Evolutionary conservation across 2,113 vertebrate genomes (phyloP).

Genomic region (Crotalus tigris): DNA sequence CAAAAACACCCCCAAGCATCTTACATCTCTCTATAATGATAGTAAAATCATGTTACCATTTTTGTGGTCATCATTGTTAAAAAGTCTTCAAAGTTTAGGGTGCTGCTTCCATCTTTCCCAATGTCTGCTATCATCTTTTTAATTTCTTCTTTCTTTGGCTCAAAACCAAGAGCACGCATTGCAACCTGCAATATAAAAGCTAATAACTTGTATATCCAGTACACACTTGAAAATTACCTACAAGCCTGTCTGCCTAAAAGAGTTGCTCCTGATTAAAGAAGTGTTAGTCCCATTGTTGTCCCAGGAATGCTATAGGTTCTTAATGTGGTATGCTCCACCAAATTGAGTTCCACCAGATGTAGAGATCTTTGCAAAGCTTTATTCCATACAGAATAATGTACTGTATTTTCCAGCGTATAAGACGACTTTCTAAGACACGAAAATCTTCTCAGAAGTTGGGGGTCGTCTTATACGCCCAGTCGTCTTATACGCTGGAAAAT

Average conservation of each 20-base stretch:
- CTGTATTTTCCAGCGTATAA: too few relatives aligned
- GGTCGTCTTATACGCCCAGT: too few relatives aligned
- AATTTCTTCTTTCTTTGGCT: conserved; percentile 94
- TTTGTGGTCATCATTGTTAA: conserved; percentile 88
- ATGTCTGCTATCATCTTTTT: conserved; percentile 88
- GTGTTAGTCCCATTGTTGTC: neutral
- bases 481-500: too few relatives aligned
- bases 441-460: too few relatives aligned
- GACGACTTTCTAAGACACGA: too few relatives aligned
- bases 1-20: neutral
- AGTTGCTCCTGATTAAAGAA: neutral
- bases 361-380: neutral
- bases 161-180: conserved; percentile 90
- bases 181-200: conserved; percentile 78
- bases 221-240: neutral
- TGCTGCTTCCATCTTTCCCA: conserved; percentile 82
- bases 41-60: conserved; percentile 75
- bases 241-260: neutral
- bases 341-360: neutral
- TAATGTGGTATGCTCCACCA: neutral
- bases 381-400: neutral
- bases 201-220: neutral
- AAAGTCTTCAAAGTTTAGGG: conserved; percentile 85
- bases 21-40: neutral
- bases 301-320: neutral